Evolutionary conservation across 1,140 invertebrate genomes (phyloP), one percentile per base, ranked within the genome.

Genomic region (Pectinophora gossypiella): DNA sequence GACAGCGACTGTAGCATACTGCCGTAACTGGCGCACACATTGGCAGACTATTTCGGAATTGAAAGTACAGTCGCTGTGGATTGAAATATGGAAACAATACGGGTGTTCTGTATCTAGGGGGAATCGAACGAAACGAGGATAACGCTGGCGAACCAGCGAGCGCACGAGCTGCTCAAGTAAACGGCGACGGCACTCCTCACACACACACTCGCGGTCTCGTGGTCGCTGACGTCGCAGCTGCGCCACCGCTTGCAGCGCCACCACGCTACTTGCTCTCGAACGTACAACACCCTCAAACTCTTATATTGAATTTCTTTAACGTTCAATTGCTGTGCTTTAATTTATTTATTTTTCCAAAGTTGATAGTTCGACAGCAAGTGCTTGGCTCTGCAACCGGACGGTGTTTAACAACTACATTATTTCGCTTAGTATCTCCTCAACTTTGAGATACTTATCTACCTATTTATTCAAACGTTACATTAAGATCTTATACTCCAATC

Each of bases 121-220:
- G 92, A 92, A 87, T 93, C 92, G 57, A 93, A 92, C 79, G 91
- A 91, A 89, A 93, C 93, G 68, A 92, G 94, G 90, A 95, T 95
- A 93, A 92, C 93, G 76, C 91, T 94, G 78, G 94, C 94, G 70
- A 95, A 95, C 86, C 93, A 95, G 89, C 91, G 94, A 68, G 94
- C 94, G 71, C 93, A 95, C 86, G 93, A 94, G 77, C 92, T 95
- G 74, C 91, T 95, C 84, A 95, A 95, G 91, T 94, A 93, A 90
- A 89, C 82, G 71, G 46, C 77, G 71, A 61, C 75, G 64, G 70
- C 71, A 66, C 57, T 65, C 51, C 23, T 62, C 63, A 68, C 57
- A 71, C 70, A 75, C 64, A 75, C 68, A 75, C 57, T 50, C 59
- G 51, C 56, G 51, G 75, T 82, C 78, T 82, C 79, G 76, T 78